These are phyloP conservation scores for Scytalopus superciliaris DNA, from an alignment of 2,113 vertebrate genomes.

Conservation along the genomic window DNA sequence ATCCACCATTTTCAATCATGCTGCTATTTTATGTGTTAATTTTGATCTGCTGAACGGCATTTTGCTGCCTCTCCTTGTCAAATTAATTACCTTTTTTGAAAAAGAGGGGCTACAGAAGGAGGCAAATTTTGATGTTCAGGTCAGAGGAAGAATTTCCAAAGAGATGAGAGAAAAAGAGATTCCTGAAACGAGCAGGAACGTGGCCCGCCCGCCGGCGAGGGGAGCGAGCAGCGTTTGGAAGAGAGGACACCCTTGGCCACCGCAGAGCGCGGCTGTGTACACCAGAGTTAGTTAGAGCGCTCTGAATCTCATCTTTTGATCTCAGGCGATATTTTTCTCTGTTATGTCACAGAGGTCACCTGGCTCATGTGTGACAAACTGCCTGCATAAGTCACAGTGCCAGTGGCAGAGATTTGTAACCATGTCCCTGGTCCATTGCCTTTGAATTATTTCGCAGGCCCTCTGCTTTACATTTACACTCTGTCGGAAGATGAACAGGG, in stretches of 20 bases:
- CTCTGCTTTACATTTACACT: conserved; percentile 83
- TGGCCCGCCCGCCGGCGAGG: fast-evolving
- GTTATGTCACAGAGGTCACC: conserved; percentile 88
- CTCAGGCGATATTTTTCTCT: conserved; percentile 79
- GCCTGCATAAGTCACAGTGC: conserved; percentile 86
- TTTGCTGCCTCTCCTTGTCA: background rate
- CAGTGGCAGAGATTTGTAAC: conserved; percentile 97
- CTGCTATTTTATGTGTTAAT: background rate
- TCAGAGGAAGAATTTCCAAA: background rate
- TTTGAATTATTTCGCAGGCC: conserved; percentile 96
- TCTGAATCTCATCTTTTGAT: conserved; percentile 74
- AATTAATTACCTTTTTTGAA: background rate
- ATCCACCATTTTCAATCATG: background rate
- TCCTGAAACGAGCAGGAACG: background rate
- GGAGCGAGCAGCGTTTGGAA: background rate
- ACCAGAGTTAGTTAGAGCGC: conserved; percentile 59
- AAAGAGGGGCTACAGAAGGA: background rate
- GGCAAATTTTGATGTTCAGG: background rate
- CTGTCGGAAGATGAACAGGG: conserved; percentile 90
- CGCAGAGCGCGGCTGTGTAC: background rate
- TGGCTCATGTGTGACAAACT: conserved; percentile 90
- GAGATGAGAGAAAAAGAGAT: background rate
- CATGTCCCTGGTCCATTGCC: conserved; percentile 93
- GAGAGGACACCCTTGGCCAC: background rate
- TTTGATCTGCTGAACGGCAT: background rate